Conservation (phyloP, 1,140 invertebrate genomes). For the Vanessa atalanta region DNA sequence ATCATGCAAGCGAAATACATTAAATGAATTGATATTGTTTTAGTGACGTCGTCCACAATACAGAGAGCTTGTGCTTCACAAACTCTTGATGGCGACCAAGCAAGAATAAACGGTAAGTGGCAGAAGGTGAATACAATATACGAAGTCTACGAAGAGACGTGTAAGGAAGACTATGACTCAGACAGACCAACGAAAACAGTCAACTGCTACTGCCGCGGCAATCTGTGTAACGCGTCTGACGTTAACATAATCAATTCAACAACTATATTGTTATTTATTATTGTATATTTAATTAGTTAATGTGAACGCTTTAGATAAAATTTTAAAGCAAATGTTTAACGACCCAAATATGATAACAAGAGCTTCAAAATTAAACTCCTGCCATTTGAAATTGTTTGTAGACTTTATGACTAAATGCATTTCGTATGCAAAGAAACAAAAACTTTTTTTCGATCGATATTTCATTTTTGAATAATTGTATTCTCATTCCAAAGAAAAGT, state of each 20-base stretch:
- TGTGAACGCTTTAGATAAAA: neutral
- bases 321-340: neutral
- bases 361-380: too few species aligned
- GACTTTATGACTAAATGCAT: too few species aligned
- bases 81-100: constrained; percentile 56
- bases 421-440: too few species aligned
- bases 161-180: constrained; percentile 49
- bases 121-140: constrained; percentile 46
- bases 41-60: constrained; percentile 45
- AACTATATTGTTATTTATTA: constrained; percentile 17
- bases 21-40: neutral
- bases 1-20: neutral
- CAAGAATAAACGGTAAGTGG: constrained; percentile 62
- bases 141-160: constrained; percentile 58
- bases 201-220: constrained; percentile 78
- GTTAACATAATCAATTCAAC: neutral
- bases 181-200: constrained; percentile 52
- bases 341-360: too few species aligned
- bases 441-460: too few species aligned
- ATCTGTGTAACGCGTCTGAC: constrained; percentile 71
- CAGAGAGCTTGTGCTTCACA: constrained; percentile 63
- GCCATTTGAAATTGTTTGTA: too few species aligned
- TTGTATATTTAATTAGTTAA: constrained; percentile 16
- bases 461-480: neutral
- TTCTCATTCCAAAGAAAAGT: neutral